Evolutionary conservation across 2,888 invertebrate species (phyloP), one percentile per base, ranked within the genome.

Genomic region (Hedychridium roseum): DNA sequence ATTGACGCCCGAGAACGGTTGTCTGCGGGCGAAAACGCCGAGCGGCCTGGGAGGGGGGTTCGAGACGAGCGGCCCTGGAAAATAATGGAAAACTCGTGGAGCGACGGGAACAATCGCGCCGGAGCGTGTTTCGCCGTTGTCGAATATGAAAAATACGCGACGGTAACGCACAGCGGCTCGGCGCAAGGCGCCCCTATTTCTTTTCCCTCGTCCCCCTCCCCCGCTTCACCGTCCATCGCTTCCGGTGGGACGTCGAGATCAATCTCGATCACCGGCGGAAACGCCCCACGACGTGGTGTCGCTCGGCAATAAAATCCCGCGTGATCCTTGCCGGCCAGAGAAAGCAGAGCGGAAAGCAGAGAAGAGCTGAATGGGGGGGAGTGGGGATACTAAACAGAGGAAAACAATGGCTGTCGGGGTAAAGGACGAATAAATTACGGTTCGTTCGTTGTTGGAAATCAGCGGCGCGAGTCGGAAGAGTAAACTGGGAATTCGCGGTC

Each of bases 71-170:
- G 32, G 28, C 11, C 11, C 16, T 2, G 32, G 16, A 16, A 16
- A n/a, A 17, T 16, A 17, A 9, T 17, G 32, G n/a, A n/a, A 32
- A 9, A 32, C 16, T 15, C 32, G 28, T 27, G 32, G 35, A n/a
- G 35, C 12, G 49, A 12, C 26, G 45, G 32, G 46, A 53, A 51
- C 39, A 53, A 52, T 44, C 26, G 41, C 18, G 41, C 34, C 34
- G 42, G 26, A n/a, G n/a, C n/a, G 42, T 32, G 20, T 43, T 52
- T 23, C n/a, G 11, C 40, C 11, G 16, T 14, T 12, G 35, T 20
- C 11, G 37, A 48, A 45, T 46, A 43, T 40, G 49, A 55, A 45
- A 53, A 50, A 38, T 45, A 53, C 23, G 30, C 37, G 7, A 31
- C 44, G 44, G 50, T 43, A 52, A 50, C 49, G 11, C n/a, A n/a